Evolutionary conservation across 2,113 vertebrate species (phyloP).

Genomic region (Lathamus discolor): DNA sequence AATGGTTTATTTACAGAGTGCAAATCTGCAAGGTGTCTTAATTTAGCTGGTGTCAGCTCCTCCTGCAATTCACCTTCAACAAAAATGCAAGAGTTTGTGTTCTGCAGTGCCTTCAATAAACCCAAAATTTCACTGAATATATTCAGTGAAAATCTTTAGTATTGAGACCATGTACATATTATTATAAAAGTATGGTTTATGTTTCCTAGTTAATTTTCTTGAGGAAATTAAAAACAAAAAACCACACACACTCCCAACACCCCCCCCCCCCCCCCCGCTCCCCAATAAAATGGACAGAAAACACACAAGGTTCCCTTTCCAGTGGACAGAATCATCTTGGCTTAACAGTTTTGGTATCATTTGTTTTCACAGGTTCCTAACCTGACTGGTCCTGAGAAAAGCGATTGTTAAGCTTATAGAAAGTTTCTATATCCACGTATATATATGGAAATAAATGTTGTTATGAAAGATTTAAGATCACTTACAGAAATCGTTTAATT

Average conservation of each 20-base stretch:
- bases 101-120: not conserved
- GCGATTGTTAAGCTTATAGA: not conserved
- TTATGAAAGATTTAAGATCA: not conserved
- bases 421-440: not conserved
- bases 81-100: not conserved
- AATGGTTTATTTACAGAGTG: not conserved
- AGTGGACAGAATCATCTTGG: too few species aligned
- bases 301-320: not conserved
- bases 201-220: not conserved
- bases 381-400: not conserved
- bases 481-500: not conserved
- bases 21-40: not conserved
- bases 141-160: not conserved
- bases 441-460: not conserved
- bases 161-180: rapidly evolving
- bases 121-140: not conserved
- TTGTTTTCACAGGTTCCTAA: not conserved
- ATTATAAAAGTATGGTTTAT: not conserved
- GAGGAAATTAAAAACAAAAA: not conserved
- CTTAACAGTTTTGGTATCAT: not conserved
- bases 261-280: too few species aligned
- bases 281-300: not conserved
- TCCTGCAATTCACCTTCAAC: not conserved
- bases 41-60: not conserved
- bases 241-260: rapidly evolving